Base-by-base conservation (phyloP, 2,797 vertebrate species). In the Steatocranus sp. region DNA sequence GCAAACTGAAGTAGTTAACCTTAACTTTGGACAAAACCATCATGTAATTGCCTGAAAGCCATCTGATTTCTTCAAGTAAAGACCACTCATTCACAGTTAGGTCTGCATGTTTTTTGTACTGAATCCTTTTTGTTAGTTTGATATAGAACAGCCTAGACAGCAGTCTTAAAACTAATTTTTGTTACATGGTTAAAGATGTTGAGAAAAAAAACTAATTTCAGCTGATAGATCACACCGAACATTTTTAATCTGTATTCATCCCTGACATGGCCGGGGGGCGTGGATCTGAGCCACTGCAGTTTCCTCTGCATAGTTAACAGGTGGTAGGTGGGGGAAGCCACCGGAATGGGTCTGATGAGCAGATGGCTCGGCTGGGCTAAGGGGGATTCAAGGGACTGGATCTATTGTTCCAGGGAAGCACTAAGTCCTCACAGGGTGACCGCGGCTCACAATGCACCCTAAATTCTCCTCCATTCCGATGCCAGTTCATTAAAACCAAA, bases 311-410 rank as follows among this genome's bases (percentile, higher is more conserved):
- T 25, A 79, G 88, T 63, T 92, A 95, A 96, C 95, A 96, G 95
- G 95, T 96, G 95, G 94, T 87, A 93, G 90, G 88, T 94, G 88
- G 92, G 91, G 91, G 85, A 78, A 82, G 92, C 89, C 88, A 75
- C 85, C 83, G 90, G 91, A 94, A 92, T 93, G 88, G 88, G 46
- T 75, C 81, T 25, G 82, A 53, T 6, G 87, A 93, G 93, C 95
- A 96, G 95, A 96, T 96, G 95, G 96, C 91, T 82, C 51, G 89
- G 88, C 90, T 79, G 77, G 86, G 70, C 91, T 86, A 9, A 86
- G 83, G 86, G 68, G 87, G 90, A 87, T 89, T 88, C 88, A 78
- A 76, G 50, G 87, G 90, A 82, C 87, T 56, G 80, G 25, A 81
- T 90, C 92, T 91, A 94, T 95, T 96, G 94, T 95, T 94, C 80